phyloP scores from a whole-genome alignment of 2,113 vertebrate species.

The Geococcyx californianus region DNA sequence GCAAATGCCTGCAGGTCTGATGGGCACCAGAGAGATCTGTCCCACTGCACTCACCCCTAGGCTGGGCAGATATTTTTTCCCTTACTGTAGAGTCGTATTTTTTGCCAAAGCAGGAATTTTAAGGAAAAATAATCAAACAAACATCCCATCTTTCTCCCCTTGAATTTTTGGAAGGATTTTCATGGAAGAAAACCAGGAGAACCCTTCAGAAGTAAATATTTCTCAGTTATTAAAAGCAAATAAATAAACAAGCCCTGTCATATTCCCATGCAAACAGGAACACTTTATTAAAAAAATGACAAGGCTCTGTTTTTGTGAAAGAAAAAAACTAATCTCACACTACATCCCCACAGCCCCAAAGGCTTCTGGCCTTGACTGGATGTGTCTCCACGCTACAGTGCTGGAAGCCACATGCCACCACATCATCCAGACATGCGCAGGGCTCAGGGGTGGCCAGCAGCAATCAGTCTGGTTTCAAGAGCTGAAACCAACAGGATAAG shows the following conservation, averaged over 20 bases:
- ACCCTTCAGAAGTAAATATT: conserved; percentile 12
- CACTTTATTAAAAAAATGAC: conserved; percentile 12
- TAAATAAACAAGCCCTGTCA: conserved; percentile 1
- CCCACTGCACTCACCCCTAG: background rate
- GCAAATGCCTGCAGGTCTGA: background rate
- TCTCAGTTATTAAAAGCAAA: conserved; percentile 52
- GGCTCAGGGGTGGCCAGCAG: background rate
- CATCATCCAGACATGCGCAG: accelerated
- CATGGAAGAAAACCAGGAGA: conserved; percentile 2
- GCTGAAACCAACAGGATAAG: no score
- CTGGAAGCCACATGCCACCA: background rate
- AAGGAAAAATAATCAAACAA: background rate
- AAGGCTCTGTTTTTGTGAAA: background rate
- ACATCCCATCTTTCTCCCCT: background rate
- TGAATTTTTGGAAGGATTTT: conserved; percentile 26
- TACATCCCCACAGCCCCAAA: background rate
- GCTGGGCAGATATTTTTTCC: background rate
- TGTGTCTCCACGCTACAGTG: accelerated
- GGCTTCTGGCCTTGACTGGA: background rate
- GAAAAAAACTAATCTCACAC: background rate
- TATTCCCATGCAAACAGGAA: conserved; percentile 9
- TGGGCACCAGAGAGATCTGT: background rate
- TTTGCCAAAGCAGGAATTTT: background rate
- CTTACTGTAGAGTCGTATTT: background rate
- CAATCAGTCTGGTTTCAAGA: accelerated